These are phyloP conservation scores for Setophaga petechia DNA, from an alignment of 2,113 vertebrate genomes.

Conservation along the genomic window DNA sequence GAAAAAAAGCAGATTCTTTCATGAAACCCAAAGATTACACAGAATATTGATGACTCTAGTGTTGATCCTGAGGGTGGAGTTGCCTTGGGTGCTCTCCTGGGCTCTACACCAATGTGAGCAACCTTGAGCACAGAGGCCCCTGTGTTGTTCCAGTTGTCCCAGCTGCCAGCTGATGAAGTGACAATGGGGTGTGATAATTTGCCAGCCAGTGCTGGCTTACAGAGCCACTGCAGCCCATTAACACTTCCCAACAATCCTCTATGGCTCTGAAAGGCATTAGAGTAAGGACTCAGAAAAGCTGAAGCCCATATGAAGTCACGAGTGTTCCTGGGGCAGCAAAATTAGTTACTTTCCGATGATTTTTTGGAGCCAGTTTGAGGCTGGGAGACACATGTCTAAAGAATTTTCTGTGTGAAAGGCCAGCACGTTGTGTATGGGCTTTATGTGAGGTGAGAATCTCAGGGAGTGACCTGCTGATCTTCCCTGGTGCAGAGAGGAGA, in stretches of 20 bases:
- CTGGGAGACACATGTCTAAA: background rate
- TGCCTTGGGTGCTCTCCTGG: background rate
- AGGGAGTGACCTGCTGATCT: background rate
- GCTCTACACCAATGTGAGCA: background rate
- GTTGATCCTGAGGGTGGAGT: background rate
- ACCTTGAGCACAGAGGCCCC: background rate
- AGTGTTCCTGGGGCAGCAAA: background rate
- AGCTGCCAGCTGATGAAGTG: conserved; percentile 12
- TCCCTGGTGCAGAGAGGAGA: background rate
- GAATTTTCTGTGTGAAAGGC: background rate
- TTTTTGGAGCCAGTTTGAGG: background rate
- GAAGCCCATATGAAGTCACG: background rate
- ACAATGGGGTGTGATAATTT: background rate
- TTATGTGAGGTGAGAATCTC: accelerated
- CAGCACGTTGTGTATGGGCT: background rate
- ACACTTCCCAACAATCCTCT: background rate
- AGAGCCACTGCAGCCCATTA: background rate
- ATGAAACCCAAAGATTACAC: background rate
- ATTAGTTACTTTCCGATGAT: background rate
- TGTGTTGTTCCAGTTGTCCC: background rate
- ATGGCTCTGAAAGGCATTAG: background rate
- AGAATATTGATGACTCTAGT: background rate
- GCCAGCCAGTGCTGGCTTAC: background rate
- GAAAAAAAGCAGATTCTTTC: background rate
- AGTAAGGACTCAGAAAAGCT: background rate